Conservation (phyloP, 2,113 vertebrate species). For the Scortum barcoo region DNA sequence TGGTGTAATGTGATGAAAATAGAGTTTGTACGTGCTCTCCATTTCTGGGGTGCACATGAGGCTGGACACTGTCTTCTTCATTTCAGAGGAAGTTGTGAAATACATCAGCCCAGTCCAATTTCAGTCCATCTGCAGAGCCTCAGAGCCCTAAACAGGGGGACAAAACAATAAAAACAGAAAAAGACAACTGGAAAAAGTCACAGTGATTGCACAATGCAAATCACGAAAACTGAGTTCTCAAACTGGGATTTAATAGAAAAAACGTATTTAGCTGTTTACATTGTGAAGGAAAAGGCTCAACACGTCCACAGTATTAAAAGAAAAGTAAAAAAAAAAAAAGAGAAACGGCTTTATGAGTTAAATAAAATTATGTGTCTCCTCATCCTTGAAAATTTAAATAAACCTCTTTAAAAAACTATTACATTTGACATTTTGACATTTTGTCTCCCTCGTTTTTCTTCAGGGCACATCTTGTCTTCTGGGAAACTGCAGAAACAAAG, state of each 20-base stretch:
- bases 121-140: background rate
- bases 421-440: background rate
- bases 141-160: background rate
- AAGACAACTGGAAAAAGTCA: background rate
- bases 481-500: background rate
- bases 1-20: background rate
- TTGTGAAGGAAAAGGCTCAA: background rate
- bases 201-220: background rate
- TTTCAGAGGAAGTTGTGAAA: background rate
- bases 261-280: background rate
- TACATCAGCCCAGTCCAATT: background rate
- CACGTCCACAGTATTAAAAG: background rate
- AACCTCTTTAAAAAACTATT: background rate
- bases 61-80: background rate
- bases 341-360: background rate
- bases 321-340: background rate
- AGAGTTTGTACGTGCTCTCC: background rate
- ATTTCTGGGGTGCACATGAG: background rate
- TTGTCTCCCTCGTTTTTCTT: background rate
- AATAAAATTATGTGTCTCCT: background rate
- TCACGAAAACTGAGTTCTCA: background rate
- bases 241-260: background rate
- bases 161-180: background rate
- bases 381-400: background rate
- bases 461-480: background rate